A percentile compares a stretch with the other conserved stretches of the same genome.
These are phyloP conservation scores for Zapus hudsonius DNA, from an alignment of 2,113 vertebrate genomes.

Conservation along the genomic window DNA sequence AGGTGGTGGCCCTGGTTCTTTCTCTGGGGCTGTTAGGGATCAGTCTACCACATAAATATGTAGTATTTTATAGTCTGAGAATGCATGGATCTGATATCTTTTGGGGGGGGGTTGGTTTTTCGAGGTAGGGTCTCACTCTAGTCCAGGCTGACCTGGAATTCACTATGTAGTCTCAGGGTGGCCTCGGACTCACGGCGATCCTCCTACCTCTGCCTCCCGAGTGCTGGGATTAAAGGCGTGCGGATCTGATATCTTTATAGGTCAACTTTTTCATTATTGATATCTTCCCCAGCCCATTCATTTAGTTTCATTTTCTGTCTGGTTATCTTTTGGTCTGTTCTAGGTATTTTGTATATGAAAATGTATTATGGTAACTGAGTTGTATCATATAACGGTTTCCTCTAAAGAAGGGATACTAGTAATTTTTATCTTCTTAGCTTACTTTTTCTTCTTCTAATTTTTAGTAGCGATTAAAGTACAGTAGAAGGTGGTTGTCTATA, in stretches of 20 bases:
- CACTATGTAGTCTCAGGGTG: too few species aligned
- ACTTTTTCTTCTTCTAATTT: background rate
- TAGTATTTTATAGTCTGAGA: background rate
- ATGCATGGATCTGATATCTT: too few species aligned
- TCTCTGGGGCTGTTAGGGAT: too few species aligned
- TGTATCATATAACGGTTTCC: background rate
- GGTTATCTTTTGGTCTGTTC: constrained; percentile 1
- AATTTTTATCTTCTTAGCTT: background rate
- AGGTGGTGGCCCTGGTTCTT: too few species aligned
- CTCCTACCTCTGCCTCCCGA: too few species aligned
- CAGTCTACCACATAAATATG: too few species aligned
- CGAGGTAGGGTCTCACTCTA: too few species aligned
- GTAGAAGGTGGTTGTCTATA: background rate
- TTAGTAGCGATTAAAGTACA: background rate
- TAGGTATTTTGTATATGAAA: background rate
- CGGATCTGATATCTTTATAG: background rate
- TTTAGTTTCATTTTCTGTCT: background rate
- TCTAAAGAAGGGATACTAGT: background rate
- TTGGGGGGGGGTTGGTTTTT: too few species aligned
- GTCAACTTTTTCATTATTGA: background rate
- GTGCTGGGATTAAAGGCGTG: too few species aligned
- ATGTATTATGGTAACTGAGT: background rate
- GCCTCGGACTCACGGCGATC: too few species aligned
- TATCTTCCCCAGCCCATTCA: background rate
- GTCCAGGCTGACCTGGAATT: too few species aligned